A percentile compares a stretch with the other conserved stretches of the same genome.
Conservation (phyloP, 2,797 vertebrate species). For the Esox masquinongy region DNA sequence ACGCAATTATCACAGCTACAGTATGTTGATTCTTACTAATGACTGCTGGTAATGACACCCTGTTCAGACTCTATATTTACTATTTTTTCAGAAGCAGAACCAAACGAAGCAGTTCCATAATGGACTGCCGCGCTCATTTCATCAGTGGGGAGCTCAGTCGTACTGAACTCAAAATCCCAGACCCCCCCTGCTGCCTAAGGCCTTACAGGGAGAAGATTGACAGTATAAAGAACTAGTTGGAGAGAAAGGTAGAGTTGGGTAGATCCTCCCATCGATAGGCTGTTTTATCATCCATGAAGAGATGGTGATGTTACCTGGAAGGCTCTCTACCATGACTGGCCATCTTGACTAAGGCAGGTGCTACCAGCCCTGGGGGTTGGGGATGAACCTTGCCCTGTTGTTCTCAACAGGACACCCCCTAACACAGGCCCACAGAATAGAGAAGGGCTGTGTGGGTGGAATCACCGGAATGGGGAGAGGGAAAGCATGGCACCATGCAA, state of each 20-base stretch:
- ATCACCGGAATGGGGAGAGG: slow-evolving; percentile 34
- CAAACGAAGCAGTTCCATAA: slow-evolving; percentile 30
- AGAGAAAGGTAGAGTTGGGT: slow-evolving; percentile 2
- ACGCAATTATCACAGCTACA: slow-evolving; percentile 4
- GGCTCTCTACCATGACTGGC: slow-evolving; percentile 33
- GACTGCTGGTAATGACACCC: slow-evolving; percentile 43
- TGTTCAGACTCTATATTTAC: slow-evolving; percentile 4
- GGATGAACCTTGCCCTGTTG: slow-evolving; percentile 50
- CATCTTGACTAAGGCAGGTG: slow-evolving; percentile 55
- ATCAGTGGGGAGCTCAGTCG: slow-evolving; percentile 26
- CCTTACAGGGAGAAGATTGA: slow-evolving; percentile 19
- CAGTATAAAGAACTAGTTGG: slow-evolving; percentile 25
- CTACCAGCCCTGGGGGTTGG: slow-evolving; percentile 53
- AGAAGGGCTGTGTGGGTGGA: slow-evolving; percentile 46
- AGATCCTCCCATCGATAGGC: slow-evolving; percentile 24
- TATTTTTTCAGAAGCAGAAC: slow-evolving; percentile 26
- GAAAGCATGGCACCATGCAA: slow-evolving; percentile 18
- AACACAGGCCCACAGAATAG: slow-evolving; percentile 4
- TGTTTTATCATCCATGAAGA: slow-evolving; percentile 31
- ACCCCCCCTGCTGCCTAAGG: slow-evolving; percentile 39
- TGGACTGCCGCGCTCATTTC: slow-evolving; percentile 29
- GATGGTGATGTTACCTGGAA: slow-evolving; percentile 35
- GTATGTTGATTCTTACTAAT: slow-evolving; percentile 24
- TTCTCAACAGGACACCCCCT: slow-evolving; percentile 52
- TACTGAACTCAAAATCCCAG: slow-evolving; percentile 25